phyloP scores from a whole-genome alignment of 2,888 invertebrate genomes.

The Adineta ricciae region DNA sequence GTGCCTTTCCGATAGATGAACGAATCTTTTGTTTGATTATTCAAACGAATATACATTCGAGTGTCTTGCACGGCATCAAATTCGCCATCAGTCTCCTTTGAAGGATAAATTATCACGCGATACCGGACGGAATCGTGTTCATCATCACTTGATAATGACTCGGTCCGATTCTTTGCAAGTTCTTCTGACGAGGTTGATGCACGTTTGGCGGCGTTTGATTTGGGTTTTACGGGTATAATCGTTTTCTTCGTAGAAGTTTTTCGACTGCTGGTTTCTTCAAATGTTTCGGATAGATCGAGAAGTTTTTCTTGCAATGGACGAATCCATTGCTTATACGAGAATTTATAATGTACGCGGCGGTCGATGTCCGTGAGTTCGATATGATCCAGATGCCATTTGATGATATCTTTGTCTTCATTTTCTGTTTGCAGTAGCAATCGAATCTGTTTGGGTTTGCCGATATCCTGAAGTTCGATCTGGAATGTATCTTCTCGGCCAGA shows the following conservation, averaged over 20 bases:
- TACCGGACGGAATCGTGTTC: neutral
- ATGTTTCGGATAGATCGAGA: neutral
- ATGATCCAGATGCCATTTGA: neutral
- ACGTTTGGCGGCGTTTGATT: neutral
- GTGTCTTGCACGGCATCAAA: neutral
- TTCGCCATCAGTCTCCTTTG: neutral
- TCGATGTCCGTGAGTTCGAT: neutral
- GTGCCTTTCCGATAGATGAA: neutral
- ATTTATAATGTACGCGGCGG: neutral
- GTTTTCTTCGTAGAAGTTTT: too few relatives aligned
- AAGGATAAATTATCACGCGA: neutral
- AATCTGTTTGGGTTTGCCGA: neutral
- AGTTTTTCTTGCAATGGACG: neutral
- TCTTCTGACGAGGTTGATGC: neutral
- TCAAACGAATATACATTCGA: neutral
- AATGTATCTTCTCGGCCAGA: neutral
- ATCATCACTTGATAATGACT: neutral
- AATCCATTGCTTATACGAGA: neutral
- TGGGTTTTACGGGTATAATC: neutral
- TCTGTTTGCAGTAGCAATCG: neutral
- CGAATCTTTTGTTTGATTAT: neutral
- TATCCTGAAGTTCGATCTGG: neutral
- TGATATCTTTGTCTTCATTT: neutral
- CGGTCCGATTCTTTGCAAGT: neutral
- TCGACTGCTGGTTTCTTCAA: too few relatives aligned